Evolutionary conservation across 2,888 invertebrate genomes (phyloP).

Genomic region (Eledona agricola): DNA sequence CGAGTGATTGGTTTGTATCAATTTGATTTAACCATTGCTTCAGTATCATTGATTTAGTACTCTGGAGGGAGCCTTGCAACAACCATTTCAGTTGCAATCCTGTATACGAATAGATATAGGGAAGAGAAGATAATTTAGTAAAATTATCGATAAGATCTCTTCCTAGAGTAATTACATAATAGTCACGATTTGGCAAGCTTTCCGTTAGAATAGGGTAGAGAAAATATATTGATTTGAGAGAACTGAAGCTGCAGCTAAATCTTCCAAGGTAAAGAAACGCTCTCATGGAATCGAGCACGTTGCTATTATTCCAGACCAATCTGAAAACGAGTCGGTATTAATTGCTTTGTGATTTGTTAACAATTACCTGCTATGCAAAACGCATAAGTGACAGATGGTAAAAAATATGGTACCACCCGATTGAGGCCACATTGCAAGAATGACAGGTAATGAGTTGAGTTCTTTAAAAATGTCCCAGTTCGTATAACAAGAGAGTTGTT

Average conservation of each 20-base stretch:
- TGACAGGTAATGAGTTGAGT: not conserved
- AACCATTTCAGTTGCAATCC: conserved; percentile 17
- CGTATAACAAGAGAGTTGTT: not conserved
- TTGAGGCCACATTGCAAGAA: conserved; percentile 8
- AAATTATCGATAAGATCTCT: conserved; percentile 12
- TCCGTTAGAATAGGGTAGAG: conserved; percentile 11
- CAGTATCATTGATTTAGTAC: conserved; percentile 4
- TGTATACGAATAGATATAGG: conserved; percentile 10
- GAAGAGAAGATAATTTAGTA: conserved; percentile 1
- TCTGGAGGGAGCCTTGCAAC: conserved; percentile 1
- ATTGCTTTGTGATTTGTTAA: not conserved
- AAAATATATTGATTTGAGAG: conserved; percentile 15
- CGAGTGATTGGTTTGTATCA: conserved; percentile 2
- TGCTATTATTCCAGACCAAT: conserved; percentile 10
- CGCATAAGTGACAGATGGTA: conserved; percentile 13
- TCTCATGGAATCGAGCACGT: conserved; percentile 1
- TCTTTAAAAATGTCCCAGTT: not conserved
- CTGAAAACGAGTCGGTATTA: conserved; percentile 5
- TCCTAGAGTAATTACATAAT: conserved; percentile 1
- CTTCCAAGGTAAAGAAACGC: conserved; percentile 6
- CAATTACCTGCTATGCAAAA: conserved; percentile 10
- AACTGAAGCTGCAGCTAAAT: not conserved
- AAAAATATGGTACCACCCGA: conserved; percentile 6
- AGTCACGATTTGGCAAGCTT: not conserved
- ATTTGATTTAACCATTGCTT: conserved; percentile 6